Base-by-base conservation (phyloP, 2,113 vertebrate species). In the Planiliza haematocheilus region DNA sequence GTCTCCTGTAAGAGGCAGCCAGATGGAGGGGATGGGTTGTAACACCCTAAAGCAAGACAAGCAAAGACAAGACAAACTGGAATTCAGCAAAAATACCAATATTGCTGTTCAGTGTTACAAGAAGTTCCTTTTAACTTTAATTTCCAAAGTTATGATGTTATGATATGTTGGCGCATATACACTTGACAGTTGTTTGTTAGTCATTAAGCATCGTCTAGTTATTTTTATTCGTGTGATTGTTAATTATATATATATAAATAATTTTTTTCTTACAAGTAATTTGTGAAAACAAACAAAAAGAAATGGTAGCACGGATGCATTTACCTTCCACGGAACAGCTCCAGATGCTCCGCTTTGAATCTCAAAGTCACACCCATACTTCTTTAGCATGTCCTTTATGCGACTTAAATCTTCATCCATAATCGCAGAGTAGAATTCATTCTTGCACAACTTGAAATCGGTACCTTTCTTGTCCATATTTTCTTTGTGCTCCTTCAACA, bases 11-110 rank as follows among this genome's bases (percentile, higher is more conserved):
- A 34, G 86, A 74, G 1, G 89, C 86, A 14, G 94, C 93, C 63
- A 95, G 82, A 16, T 94, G 93, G 62, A 94, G 86, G 17, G 93
- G 93, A 36, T 74, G 42, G n/a, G 79, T 46, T 10, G 84, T 6
- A 16, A 39, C 52, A 0, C 50, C 85, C 90, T 93, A 71, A 63
- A 13, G 58, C 55, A 50, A 72, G 51, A 66, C 39, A 67, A 50
- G 52, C 51, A 8, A 59, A 37, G 34, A 37, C 11, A 61, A 37
- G 39, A 14, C 9, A 0, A 7, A 30, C n/a, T 36, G 16, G n/a
- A n/a, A n/a, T n/a, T n/a, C n/a, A n/a, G n/a, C n/a, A n/a, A n/a
- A n/a, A n/a, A n/a, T n/a, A n/a, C n/a, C n/a, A n/a, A n/a, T n/a
- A n/a, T n/a, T n/a, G n/a, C n/a, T n/a, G n/a, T n/a, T n/a, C n/a